phyloP scores from a whole-genome alignment of 1,140 invertebrate genomes.

The Mamestra configurata region DNA sequence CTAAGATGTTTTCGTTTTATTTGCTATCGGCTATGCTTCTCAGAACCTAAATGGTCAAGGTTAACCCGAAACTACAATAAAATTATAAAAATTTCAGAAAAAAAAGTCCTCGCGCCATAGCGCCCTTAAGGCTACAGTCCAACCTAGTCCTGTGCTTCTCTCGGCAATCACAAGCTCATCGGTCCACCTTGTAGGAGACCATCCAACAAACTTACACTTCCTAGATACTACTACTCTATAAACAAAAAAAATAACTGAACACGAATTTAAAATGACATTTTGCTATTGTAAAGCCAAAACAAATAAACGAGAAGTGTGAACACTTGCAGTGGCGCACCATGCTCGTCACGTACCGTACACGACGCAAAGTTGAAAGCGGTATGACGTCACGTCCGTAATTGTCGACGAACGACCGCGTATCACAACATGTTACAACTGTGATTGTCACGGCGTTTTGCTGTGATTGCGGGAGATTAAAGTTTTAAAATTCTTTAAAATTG shows the following conservation, averaged over 20 bases:
- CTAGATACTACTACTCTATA: too few relatives aligned
- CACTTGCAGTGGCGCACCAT: neutral
- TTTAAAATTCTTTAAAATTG: neutral
- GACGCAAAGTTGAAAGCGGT: slow-evolving; percentile 29
- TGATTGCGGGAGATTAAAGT: neutral
- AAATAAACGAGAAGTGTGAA: slow-evolving; percentile 19
- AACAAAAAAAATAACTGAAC: neutral
- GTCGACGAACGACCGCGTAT: slow-evolving; percentile 30
- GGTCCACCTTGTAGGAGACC: too few relatives aligned
- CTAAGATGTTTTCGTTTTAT: too few relatives aligned
- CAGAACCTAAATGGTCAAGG: too few relatives aligned
- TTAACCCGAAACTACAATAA: too few relatives aligned
- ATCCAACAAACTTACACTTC: too few relatives aligned
- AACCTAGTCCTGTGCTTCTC: too few relatives aligned
- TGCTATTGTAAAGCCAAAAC: neutral
- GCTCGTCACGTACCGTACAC: slow-evolving; percentile 16
- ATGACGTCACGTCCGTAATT: slow-evolving; percentile 48
- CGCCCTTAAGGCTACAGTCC: too few relatives aligned
- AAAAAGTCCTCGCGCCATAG: too few relatives aligned
- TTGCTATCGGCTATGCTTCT: too few relatives aligned
- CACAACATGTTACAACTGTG: slow-evolving; percentile 20
- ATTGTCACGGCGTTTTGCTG: slow-evolving; percentile 13
- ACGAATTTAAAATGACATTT: neutral
- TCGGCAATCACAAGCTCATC: too few relatives aligned
- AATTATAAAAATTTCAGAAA: too few relatives aligned